A percentile compares a stretch with the other conserved stretches of the same genome.
phyloP scores from a whole-genome alignment of 1,140 invertebrate genomes.

The Drosophila ogumai region DNA sequence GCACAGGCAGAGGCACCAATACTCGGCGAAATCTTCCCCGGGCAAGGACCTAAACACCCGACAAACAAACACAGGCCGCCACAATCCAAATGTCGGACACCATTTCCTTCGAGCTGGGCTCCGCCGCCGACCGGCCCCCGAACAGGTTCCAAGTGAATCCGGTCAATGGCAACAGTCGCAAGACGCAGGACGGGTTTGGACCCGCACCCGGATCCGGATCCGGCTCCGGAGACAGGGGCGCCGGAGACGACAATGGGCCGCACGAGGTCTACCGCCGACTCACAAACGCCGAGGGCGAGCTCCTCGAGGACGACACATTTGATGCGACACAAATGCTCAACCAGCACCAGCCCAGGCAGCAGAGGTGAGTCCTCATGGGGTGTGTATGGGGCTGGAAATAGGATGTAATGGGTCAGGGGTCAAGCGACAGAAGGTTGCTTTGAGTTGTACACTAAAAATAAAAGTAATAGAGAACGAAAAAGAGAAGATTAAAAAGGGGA shows the following conservation, averaged over 20 bases:
- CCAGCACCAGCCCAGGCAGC: slow-evolving; percentile 67
- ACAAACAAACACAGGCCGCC: slow-evolving; percentile 19
- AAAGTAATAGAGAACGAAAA: neutral
- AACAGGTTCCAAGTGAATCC: slow-evolving; percentile 85
- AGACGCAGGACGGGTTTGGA: slow-evolving; percentile 41
- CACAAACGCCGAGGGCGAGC: slow-evolving; percentile 76
- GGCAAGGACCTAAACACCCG: slow-evolving; percentile 33
- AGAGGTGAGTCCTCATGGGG: slow-evolving; percentile 56
- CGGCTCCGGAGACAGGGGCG: slow-evolving; percentile 9
- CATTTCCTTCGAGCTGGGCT: slow-evolving; percentile 80
- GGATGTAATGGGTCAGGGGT: slow-evolving; percentile 13
- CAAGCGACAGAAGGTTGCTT: slow-evolving; percentile 1
- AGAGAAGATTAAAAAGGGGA: neutral
- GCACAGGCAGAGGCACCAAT: slow-evolving; percentile 37
- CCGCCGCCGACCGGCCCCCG: slow-evolving; percentile 74
- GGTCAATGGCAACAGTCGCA: slow-evolving; percentile 77
- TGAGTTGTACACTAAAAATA: neutral
- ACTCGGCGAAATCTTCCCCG: slow-evolving; percentile 18
- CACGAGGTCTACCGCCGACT: slow-evolving; percentile 79
- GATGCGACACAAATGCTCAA: slow-evolving; percentile 75
- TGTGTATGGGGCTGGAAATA: neutral
- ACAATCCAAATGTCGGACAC: slow-evolving; percentile 71
- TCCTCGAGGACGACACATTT: slow-evolving; percentile 79
- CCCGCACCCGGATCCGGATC: slow-evolving; percentile 10
- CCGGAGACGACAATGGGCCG: slow-evolving; percentile 53